phyloP scores from a whole-genome alignment of 2,888 invertebrate genomes.

The Anorthoa munda region DNA sequence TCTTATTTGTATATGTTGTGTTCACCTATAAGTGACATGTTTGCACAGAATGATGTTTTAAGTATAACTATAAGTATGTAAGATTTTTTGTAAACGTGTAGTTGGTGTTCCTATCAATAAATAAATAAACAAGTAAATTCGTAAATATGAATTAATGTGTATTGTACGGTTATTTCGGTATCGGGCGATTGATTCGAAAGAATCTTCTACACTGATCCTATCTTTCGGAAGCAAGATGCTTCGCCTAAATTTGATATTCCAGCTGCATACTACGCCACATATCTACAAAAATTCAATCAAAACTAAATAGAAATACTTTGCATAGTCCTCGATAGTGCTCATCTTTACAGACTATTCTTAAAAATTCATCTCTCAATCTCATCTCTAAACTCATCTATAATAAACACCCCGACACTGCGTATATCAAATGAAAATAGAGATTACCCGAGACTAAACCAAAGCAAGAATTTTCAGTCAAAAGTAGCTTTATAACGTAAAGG shows the following conservation, averaged over 20 bases:
- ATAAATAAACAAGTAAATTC: background rate
- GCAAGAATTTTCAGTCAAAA: conserved; percentile 30
- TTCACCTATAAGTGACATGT: too few relatives aligned
- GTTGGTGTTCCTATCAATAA: too few relatives aligned
- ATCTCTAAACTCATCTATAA: background rate
- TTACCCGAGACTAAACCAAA: conserved; percentile 43
- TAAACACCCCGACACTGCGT: conserved; percentile 19
- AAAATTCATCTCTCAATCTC: too few relatives aligned
- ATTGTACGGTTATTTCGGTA: background rate
- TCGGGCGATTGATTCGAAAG: background rate
- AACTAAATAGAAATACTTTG: background rate
- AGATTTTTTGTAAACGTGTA: too few relatives aligned
- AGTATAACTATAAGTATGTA: too few relatives aligned
- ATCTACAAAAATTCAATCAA: background rate
- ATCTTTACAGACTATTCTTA: background rate
- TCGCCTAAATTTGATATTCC: too few relatives aligned
- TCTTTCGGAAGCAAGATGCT: background rate
- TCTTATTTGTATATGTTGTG: too few relatives aligned
- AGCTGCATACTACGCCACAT: background rate
- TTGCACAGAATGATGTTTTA: too few relatives aligned
- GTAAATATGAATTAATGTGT: background rate
- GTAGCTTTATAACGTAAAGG: conserved; percentile 39
- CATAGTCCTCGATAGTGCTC: background rate
- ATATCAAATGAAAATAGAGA: conserved; percentile 34
- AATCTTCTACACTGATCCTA: background rate